These are phyloP conservation scores for Hylomyscus alleni DNA, from an alignment of 2,797 vertebrate species.

Conservation along the genomic window DNA sequence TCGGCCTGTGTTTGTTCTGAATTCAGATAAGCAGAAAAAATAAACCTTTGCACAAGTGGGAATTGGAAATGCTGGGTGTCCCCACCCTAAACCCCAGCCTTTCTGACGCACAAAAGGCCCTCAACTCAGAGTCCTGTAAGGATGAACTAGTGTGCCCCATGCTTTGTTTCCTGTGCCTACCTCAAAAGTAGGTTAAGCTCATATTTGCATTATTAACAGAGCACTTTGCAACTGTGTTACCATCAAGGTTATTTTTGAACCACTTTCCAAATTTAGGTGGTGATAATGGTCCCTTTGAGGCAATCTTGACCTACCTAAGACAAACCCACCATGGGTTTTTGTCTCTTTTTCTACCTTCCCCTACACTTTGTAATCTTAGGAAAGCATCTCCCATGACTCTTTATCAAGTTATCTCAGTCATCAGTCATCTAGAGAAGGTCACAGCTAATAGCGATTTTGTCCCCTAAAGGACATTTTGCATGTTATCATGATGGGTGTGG, in stretches of 20 bases:
- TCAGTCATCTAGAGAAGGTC: neutral
- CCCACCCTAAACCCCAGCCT: neutral
- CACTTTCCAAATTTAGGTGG: conserved; percentile 40
- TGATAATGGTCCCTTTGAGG: neutral
- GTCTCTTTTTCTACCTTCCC: neutral
- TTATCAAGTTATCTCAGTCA: neutral
- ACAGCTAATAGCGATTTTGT: neutral
- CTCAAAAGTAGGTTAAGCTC: conserved; percentile 64
- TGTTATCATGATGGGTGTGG: neutral
- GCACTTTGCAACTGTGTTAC: conserved; percentile 28
- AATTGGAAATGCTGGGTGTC: neutral
- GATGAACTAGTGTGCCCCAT: neutral
- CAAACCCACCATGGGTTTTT: neutral
- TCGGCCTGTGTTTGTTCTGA: conserved; percentile 68
- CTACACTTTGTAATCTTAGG: neutral
- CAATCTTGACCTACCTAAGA: conserved; percentile 62
- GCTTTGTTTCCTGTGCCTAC: neutral
- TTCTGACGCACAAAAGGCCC: conserved; percentile 8
- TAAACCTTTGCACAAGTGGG: conserved; percentile 48
- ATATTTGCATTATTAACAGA: conserved; percentile 47
- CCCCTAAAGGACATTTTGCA: neutral
- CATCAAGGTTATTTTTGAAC: conserved; percentile 41
- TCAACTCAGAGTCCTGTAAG: neutral
- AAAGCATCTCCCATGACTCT: neutral
- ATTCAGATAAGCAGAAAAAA: conserved; percentile 77